Base-by-base conservation (phyloP, 2,113 vertebrate species). In the Microtus montanus region DNA sequence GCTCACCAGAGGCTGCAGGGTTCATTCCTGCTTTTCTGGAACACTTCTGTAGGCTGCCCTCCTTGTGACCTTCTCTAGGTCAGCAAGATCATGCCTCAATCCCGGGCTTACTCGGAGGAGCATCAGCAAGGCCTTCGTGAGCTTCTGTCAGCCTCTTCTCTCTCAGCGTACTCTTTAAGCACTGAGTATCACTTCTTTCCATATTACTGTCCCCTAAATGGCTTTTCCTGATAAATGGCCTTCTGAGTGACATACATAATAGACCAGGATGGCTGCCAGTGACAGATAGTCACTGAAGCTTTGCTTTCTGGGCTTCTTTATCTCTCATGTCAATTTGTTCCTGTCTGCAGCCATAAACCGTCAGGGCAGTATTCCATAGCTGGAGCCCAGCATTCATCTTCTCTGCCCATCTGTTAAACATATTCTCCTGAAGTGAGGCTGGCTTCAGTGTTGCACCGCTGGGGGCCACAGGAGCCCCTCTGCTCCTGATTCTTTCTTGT, bases 401-500 rank as follows among this genome's bases (percentile, higher is more conserved):
- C 44, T 89, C 75, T 12, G 14, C 35, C 30, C 11, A 61, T 74
- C 63, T 0, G n/a, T 80, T 38, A 77, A 93, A 78, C 19, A 47
- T 68, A 68, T 89, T 91, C 71, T 93, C 89, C 95, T 44, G 94
- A 94, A 61, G 87, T 90, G 10, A 52, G 7, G 9, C 41, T 92
- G 58, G 91, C 41, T 93, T 75, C 44, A 47, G 28, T 3, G 10
- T 38, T 75, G 58, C 20, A 38, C 84, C n/a, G 19, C 83, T 33
- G 35, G 35, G 71, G 54, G 35, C 30, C 90, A 87, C 78, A 49
- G 49, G 91, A 70, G 85, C 61, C 30, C 80, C 66, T 91, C 96
- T 93, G 92, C 90, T 92, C 80, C 77, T 14, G 63, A 87, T 95
- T 78, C 89, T 95, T 88, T 96, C 96, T 98, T 95, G 89, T 98